These are phyloP conservation scores for Cyclophora albipunctata DNA, from an alignment of 2,888 invertebrate species.

Conservation along the genomic window DNA sequence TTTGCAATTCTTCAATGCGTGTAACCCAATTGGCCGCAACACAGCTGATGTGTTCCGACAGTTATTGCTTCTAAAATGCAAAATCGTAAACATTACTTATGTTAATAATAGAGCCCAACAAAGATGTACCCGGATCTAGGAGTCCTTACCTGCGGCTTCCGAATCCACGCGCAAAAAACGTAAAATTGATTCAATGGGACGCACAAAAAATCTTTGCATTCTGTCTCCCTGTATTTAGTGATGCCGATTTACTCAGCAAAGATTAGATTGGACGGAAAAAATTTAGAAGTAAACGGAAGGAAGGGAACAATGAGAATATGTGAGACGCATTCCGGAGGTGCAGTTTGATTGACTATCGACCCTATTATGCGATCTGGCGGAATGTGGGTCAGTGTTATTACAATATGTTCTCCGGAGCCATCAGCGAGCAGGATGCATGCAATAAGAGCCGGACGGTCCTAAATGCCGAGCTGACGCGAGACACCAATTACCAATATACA, in stretches of 20 bases:
- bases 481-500: constrained; percentile 21
- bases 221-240: constrained; percentile 62
- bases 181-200: constrained; percentile 63
- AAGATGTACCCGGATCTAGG: constrained; percentile 66
- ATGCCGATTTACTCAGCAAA: constrained; percentile 60
- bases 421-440: constrained; percentile 53
- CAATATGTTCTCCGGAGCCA: constrained; percentile 22
- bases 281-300: constrained; percentile 26
- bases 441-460: constrained; percentile 38
- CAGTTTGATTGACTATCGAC: constrained; percentile 53
- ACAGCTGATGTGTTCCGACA: constrained; percentile 66
- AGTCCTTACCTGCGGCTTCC: constrained; percentile 72
- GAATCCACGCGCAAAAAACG: constrained; percentile 63
- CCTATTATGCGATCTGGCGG: constrained; percentile 41
- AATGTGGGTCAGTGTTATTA: constrained; percentile 63
- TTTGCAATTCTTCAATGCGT: constrained; percentile 22
- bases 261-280: constrained; percentile 64
- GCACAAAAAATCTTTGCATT: constrained; percentile 56
- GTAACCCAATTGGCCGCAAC: constrained; percentile 51
- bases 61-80: constrained; percentile 65
- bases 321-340: constrained; percentile 5
- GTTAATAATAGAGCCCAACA: constrained; percentile 51
- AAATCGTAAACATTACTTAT: constrained; percentile 68
- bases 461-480: constrained; percentile 19
- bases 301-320: constrained; percentile 9